phyloP scores from a whole-genome alignment of 2,113 vertebrate genomes.

The Tauraco erythrolophus region DNA sequence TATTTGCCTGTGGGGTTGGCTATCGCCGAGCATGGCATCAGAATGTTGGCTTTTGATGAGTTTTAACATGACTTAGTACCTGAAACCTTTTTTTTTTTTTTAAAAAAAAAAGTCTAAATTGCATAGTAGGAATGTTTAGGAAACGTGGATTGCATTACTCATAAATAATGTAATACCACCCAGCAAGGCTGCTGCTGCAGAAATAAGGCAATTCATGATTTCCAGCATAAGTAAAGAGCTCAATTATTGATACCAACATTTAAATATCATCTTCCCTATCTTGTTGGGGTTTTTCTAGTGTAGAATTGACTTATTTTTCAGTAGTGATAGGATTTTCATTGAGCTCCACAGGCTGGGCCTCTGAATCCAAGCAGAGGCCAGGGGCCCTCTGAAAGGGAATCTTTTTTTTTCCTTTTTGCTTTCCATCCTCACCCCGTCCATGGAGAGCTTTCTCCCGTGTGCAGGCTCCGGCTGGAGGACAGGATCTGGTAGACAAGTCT shows the following conservation, averaged over 20 bases:
- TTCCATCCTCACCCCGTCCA: not conserved
- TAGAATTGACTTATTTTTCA: constrained; percentile 34
- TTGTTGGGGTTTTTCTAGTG: not conserved
- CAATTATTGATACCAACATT: not conserved
- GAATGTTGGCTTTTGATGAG: not conserved
- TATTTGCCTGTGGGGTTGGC: not conserved
- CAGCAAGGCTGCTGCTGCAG: not conserved
- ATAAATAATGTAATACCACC: constrained; percentile 38
- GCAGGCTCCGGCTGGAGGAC: not conserved
- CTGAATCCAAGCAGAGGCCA: not conserved
- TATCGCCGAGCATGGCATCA: not conserved
- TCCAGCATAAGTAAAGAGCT: not conserved
- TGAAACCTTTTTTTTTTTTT: not conserved
- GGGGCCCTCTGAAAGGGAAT: constrained; percentile 44
- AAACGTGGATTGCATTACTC: constrained; percentile 39
- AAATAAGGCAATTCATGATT: constrained; percentile 10
- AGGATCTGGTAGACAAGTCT: not conserved
- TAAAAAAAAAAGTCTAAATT: not conserved
- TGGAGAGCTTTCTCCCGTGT: not conserved
- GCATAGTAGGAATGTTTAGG: not conserved
- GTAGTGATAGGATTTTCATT: constrained; percentile 13
- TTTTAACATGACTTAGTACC: not conserved
- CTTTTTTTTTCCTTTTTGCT: not conserved
- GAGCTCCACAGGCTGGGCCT: constrained; percentile 1
- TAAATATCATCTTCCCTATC: not conserved